Conservation (phyloP, 1,140 invertebrate genomes). For the Pseudomyrmex concolor region DNA sequence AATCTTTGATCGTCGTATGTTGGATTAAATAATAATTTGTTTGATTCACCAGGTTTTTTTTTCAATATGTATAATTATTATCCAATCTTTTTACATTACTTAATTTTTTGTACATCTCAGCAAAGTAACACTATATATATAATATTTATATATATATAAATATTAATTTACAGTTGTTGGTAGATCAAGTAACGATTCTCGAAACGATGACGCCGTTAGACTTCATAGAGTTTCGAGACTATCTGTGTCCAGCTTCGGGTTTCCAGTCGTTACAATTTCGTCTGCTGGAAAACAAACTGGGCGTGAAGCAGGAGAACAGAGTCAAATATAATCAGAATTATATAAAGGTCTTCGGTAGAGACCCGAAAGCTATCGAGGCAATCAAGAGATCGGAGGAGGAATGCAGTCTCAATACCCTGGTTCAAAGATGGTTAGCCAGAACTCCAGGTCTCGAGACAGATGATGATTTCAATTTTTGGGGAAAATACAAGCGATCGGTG, state of each 20-base stretch:
- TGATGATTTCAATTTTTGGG: conserved; percentile 96
- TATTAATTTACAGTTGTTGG: conserved; percentile 89
- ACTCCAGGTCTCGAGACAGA: conserved; percentile 94
- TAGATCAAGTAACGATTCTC: conserved; percentile 98
- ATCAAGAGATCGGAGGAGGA: conserved; percentile 93
- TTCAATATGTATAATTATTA: no score
- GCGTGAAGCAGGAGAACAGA: conserved; percentile 94
- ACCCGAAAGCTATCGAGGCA: conserved; percentile 89
- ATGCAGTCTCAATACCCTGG: conserved; percentile 92
- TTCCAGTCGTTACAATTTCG: conserved; percentile 99
- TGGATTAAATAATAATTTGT: no score
- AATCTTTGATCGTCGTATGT: no score
- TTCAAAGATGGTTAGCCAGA: conserved; percentile 96
- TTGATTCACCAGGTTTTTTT: no score
- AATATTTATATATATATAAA: not conserved
- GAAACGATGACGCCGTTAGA: conserved; percentile 99
- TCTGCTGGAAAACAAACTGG: conserved; percentile 98
- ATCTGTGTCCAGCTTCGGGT: conserved; percentile 97
- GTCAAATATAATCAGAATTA: conserved; percentile 98
- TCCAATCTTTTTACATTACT: not conserved
- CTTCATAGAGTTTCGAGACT: conserved; percentile 98
- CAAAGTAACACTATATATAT: not conserved
- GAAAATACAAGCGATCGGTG: conserved; percentile 93
- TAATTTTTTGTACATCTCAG: not conserved
- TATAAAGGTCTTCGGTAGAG: conserved; percentile 92